Base-by-base conservation (phyloP, 2,797 vertebrate genomes). In the Phoebastria nigripes region DNA sequence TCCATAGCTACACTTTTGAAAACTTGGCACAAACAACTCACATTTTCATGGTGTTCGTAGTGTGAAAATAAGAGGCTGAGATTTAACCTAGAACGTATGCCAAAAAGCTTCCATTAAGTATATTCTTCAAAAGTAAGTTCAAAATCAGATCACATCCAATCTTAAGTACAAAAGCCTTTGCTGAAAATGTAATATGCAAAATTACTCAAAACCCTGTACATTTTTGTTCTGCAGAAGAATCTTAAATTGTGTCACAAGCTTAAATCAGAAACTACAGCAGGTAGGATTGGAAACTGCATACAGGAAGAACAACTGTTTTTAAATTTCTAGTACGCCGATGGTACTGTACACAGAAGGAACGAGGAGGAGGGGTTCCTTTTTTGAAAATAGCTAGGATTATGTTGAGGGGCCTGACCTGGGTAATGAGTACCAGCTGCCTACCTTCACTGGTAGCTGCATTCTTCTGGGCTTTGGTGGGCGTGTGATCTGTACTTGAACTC, bases 391-490 rank as follows among this genome's bases (percentile, higher is more conserved):
- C 95, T 97, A 97, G 87, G n/a, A 51, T 94, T 94, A 81, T 74
- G 93, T 81, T 97, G 92, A 85, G 93, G 89, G 89, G 93, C 91
- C 73, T 91, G 70, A 73, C 14, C 39, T 96, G 95, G 88, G 90
- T 98, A 99, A 99, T 98, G 96, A 98, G 97, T 95, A 98, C 97
- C 98, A 99, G 98, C 98, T 98, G 98, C 98, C 96, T 99, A 99
- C 99, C 99, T 99, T 99, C 99, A 82, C 98, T 99, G 98, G 99
- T 98, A 98, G 99, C 98, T 97, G 98, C 99, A 99, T 99, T 99
- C 98, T 99, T 99, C 96, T 98, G 98, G 97, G 99, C 98, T 99
- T 99, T 99, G 92, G 99, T 99, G 56, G 99, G 99, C 29, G 99
- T 99, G 97, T 99, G 99, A 98, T 99, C 99, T 56, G 99, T 99